A percentile compares a stretch with the other conserved stretches of the same genome.
Evolutionary conservation across 2,113 vertebrate genomes (phyloP).

Genomic region (Patagioenas fasciata): DNA sequence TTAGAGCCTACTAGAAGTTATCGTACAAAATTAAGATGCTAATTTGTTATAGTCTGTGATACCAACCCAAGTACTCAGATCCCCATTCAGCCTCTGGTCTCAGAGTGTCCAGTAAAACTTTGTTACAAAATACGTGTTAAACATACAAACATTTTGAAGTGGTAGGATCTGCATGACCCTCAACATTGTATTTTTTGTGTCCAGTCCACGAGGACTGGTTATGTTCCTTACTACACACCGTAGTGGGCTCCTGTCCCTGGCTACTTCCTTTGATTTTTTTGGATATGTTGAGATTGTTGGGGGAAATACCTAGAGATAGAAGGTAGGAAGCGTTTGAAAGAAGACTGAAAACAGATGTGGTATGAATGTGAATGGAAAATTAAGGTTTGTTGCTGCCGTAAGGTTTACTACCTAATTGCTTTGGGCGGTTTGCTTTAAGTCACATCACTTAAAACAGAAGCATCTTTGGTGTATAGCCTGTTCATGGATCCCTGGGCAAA

Average conservation of each 20-base stretch:
- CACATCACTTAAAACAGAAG: background rate
- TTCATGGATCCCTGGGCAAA: background rate
- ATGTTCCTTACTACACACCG: background rate
- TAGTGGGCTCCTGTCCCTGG: fast-evolving
- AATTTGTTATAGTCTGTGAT: background rate
- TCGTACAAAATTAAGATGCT: background rate
- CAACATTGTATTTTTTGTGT: background rate
- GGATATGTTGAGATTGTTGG: background rate
- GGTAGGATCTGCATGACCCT: background rate
- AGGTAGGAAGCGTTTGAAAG: background rate
- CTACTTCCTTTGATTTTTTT: background rate
- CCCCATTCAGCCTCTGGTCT: background rate
- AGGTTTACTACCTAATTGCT: background rate
- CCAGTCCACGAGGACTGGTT: background rate
- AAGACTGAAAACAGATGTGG: background rate
- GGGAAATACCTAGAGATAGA: background rate
- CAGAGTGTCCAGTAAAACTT: background rate
- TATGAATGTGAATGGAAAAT: background rate
- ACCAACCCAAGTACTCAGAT: background rate
- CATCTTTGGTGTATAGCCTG: fast-evolving
- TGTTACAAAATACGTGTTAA: background rate
- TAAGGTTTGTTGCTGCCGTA: background rate
- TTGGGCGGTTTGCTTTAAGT: background rate
- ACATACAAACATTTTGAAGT: background rate
- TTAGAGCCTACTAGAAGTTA: background rate